Base-by-base conservation (phyloP, 1,140 invertebrate species). In the Cydia splendana region DNA sequence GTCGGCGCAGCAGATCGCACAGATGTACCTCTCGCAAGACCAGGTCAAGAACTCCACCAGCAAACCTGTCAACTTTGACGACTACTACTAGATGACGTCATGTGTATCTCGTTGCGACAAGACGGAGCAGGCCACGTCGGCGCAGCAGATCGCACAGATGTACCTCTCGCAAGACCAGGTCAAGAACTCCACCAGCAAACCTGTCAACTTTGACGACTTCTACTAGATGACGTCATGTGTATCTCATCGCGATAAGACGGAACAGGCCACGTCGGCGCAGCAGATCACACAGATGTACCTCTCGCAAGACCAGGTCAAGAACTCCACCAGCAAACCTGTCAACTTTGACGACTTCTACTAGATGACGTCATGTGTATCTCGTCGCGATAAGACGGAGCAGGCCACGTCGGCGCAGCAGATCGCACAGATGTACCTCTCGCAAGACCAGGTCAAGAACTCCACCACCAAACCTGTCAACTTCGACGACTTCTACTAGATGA, bases 381-480 rank as follows among this genome's bases (percentile, higher is more conserved):
- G n/a, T n/a, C n/a, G n/a, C 15, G 99, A 99, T 90, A 99, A 99
- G 94, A 94, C 94, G 30, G 98, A 99, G 92, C 95, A 99, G 81
- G 98, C 99, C 0, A 99, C 99, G 0, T 95, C 96, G n/a, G 95
- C 98, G 30, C 94, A 96, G 82, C 98, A 99, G 94, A 96, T 99
- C 74, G 96, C 95, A 1, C 89, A 95, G 28, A 94, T 96, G 96
- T 99, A 99, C 91, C 96, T 95, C 4, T 97, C 95, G 83, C 98
- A 99, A 92, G 97, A 99, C 84, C 97, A 98, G 91, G 97, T 99
- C 24, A 97, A 98, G 87, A 98, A 98, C 93, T 95, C 96, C 81
- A 85, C 94, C 30, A 80, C 87, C 34, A 83, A 81, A 38, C 80
- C 77, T 0, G 87, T 84, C 30, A 85, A 91, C 51, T 94, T 95